These are phyloP conservation scores for Eospalax fontanierii DNA, from an alignment of 2,797 vertebrate genomes.

Conservation along the genomic window DNA sequence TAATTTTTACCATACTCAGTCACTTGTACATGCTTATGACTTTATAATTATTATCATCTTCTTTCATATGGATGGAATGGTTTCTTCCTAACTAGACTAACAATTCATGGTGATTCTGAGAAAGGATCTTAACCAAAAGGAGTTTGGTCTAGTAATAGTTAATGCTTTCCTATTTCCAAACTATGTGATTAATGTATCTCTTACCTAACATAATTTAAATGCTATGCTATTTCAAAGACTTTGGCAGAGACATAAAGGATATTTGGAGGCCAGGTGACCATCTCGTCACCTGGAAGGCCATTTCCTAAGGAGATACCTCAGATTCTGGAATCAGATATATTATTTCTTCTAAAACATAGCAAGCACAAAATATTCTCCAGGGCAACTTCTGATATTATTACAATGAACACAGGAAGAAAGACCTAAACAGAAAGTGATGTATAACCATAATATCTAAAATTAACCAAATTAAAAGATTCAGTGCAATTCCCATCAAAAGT, in stretches of 20 bases:
- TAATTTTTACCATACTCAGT: not conserved
- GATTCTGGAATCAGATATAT: not conserved
- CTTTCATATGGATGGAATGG: not conserved
- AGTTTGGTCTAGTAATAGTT: not conserved
- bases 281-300: not conserved
- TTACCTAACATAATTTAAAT: slow-evolving; percentile 48
- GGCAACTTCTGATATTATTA: too few species aligned
- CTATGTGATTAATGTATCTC: not conserved
- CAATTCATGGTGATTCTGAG: slow-evolving; percentile 14
- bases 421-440: too few species aligned
- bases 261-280: not conserved
- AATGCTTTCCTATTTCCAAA: not conserved
- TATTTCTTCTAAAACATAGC: slow-evolving; percentile 6
- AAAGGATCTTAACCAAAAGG: not conserved
- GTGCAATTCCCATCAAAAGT: too few species aligned
- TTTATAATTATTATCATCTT: slow-evolving; percentile 16
- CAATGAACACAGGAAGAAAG: too few species aligned
- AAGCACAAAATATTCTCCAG: not conserved
- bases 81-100: slow-evolving; percentile 18
- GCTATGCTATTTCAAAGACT: slow-evolving; percentile 9
- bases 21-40: not conserved
- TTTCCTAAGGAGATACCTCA: not conserved
- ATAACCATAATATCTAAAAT: too few species aligned
- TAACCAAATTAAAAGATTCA: too few species aligned
- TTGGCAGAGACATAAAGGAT: not conserved